These are phyloP conservation scores for Sebastes oblongus DNA, from an alignment of 2,797 vertebrate species.

Conservation along the genomic window DNA sequence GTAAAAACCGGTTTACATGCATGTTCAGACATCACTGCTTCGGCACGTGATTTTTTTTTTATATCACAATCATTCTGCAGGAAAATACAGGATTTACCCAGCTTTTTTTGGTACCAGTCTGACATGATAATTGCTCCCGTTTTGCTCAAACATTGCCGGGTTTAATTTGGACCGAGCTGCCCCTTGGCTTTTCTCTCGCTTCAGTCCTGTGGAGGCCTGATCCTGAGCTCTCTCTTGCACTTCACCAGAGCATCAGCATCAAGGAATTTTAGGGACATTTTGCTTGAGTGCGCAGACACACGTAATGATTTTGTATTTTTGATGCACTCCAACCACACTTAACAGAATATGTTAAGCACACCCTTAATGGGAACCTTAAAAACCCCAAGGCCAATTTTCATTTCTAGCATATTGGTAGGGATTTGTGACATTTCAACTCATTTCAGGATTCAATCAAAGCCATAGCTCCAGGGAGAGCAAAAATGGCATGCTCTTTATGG, in stretches of 20 bases:
- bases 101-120: background rate
- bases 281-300: constrained; percentile 55
- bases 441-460: constrained; percentile 77
- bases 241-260: constrained; percentile 12
- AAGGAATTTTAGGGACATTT: constrained; percentile 54
- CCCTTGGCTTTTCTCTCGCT: constrained; percentile 14
- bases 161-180: constrained; percentile 43
- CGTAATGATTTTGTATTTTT: constrained; percentile 71
- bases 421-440: constrained; percentile 80
- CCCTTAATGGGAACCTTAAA: constrained; percentile 72
- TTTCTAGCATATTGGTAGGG: constrained; percentile 63
- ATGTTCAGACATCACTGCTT: background rate
- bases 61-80: background rate
- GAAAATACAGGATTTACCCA: background rate
- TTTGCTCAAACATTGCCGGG: constrained; percentile 1
- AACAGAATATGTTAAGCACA: constrained; percentile 71
- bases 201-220: constrained; percentile 29
- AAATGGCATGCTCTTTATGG: constrained; percentile 65
- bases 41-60: background rate
- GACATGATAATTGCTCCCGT: constrained; percentile 1
- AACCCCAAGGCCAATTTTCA: constrained; percentile 75
- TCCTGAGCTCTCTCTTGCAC: constrained; percentile 6
- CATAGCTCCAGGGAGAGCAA: constrained; percentile 66
- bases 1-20: background rate
- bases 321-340: constrained; percentile 74